phyloP scores from a whole-genome alignment of 2,888 invertebrate genomes.

The Euproctis similis region DNA sequence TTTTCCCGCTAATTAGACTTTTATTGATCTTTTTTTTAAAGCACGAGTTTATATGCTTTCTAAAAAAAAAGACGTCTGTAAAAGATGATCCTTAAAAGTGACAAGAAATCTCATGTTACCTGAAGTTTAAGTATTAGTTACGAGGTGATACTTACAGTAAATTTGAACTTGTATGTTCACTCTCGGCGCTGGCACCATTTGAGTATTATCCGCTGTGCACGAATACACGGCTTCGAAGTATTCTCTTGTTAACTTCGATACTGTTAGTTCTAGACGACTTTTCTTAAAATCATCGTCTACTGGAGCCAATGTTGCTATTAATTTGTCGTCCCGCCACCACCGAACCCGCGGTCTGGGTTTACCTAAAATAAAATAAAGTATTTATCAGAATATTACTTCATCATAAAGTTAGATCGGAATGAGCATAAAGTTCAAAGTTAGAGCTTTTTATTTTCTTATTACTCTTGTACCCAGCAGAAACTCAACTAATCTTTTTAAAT shows the following conservation, averaged over 20 bases:
- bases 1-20: too few species aligned
- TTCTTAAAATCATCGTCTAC: constrained; percentile 51
- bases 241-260: constrained; percentile 71
- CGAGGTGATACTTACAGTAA: constrained; percentile 76
- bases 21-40: too few species aligned
- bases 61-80: too few species aligned
- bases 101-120: too few species aligned
- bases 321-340: constrained; percentile 68
- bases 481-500: too few species aligned
- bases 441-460: too few species aligned
- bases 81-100: too few species aligned
- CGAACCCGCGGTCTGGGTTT: constrained; percentile 65
- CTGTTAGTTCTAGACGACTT: constrained; percentile 49
- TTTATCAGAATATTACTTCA: not conserved
- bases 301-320: constrained; percentile 52
- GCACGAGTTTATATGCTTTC: too few species aligned
- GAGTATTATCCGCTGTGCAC: constrained; percentile 84
- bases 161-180: constrained; percentile 82
- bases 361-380: constrained; percentile 36
- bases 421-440: not conserved
- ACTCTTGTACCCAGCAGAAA: too few species aligned
- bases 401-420: not conserved
- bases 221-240: constrained; percentile 81
- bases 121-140: too few species aligned
- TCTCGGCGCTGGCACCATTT: constrained; percentile 79